These are phyloP conservation scores for Melanerpes formicivorus DNA, from an alignment of 2,113 vertebrate genomes.

Conservation along the genomic window DNA sequence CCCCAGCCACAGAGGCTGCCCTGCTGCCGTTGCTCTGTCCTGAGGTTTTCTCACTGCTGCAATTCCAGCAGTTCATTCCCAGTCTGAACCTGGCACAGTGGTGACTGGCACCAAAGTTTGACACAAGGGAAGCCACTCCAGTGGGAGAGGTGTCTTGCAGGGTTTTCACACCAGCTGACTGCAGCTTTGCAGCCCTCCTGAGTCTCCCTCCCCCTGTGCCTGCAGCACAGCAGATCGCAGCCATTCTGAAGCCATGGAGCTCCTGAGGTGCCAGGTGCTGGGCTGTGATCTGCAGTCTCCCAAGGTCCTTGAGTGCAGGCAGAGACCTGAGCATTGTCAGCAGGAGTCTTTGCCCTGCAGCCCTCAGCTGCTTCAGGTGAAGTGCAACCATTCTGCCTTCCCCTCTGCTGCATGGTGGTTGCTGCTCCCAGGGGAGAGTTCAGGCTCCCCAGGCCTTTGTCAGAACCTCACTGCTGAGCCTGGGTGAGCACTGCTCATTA, in stretches of 20 bases:
- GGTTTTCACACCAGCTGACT: background rate
- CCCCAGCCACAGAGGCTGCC: background rate
- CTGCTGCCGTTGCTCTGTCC: background rate
- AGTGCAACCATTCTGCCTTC: background rate
- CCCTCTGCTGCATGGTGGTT: background rate
- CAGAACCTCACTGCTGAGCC: background rate
- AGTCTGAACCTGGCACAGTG: background rate
- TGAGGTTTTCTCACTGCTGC: accelerated
- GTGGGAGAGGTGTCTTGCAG: background rate
- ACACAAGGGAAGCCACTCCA: background rate
- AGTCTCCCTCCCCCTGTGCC: background rate
- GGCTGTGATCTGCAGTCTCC: background rate
- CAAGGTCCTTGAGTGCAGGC: background rate
- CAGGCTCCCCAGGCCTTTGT: background rate
- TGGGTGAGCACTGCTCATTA: background rate
- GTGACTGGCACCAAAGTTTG: background rate
- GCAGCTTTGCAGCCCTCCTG: background rate
- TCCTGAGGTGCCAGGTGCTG: background rate
- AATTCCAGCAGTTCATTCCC: background rate
- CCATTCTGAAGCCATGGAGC: background rate
- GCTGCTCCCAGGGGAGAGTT: background rate
- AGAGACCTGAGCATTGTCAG: background rate
- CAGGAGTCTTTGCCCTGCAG: background rate
- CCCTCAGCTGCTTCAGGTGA: background rate
- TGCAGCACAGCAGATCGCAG: background rate